Percentiles rank a stretch among this genome's conserved stretches.
Evolutionary conservation across 2,797 vertebrate species (phyloP).

Genomic region (Erethizon dorsatum): DNA sequence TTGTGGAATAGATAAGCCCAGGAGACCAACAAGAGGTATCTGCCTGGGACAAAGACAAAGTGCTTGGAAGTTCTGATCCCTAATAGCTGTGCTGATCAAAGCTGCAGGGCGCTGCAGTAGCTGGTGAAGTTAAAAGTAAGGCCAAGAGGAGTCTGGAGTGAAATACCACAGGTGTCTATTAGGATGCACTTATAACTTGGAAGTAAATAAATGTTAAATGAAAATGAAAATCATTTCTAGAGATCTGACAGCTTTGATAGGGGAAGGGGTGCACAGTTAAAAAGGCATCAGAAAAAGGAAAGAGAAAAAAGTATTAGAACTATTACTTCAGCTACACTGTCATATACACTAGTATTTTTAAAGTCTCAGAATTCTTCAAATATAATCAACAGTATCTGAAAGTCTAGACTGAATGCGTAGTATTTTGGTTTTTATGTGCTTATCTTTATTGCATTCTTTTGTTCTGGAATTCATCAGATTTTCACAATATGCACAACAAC

Average conservation of each 20-base stretch:
- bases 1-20: neutral
- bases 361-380: neutral
- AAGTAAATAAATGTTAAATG: slow-evolving; percentile 5
- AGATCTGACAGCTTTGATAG: neutral
- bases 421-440: slow-evolving; percentile 22
- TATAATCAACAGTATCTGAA: neutral
- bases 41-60: neutral
- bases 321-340: neutral
- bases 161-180: neutral
- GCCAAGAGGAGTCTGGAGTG: neutral
- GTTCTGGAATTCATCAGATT: slow-evolving; percentile 53
- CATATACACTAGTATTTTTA: neutral
- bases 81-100: neutral
- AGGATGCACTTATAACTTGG: neutral
- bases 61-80: neutral
- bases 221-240: neutral
- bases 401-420: neutral
- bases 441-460: slow-evolving; percentile 8
- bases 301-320: neutral
- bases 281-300: neutral
- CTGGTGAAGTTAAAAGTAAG: neutral
- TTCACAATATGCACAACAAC: slow-evolving; percentile 27
- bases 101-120: neutral
- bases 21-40: slow-evolving; percentile 8
- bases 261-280: neutral